These are phyloP conservation scores for Spodoptera exigua DNA, from an alignment of 2,888 invertebrate species.

Conservation along the genomic window DNA sequence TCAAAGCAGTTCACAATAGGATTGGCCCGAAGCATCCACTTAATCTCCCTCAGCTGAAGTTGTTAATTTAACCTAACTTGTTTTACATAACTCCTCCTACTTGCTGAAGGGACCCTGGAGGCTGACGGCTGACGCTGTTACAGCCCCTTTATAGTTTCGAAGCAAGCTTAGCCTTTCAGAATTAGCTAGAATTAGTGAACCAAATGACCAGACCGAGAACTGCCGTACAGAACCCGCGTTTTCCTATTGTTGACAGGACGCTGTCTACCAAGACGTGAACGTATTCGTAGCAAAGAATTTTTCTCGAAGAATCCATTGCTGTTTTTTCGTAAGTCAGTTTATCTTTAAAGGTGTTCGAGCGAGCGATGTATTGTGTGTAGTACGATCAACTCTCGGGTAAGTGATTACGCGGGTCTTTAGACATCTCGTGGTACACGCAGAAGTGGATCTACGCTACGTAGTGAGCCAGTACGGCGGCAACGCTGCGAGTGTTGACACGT, in stretches of 20 bases:
- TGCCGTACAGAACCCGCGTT: slow-evolving; percentile 66
- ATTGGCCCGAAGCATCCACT: slow-evolving; percentile 38
- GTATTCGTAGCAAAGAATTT: slow-evolving; percentile 34
- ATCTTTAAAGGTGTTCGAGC: neutral
- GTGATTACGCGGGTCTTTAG: slow-evolving; percentile 42
- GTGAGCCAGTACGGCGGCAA: slow-evolving; percentile 75
- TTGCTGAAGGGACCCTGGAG: slow-evolving; percentile 41
- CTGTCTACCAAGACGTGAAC: slow-evolving; percentile 52
- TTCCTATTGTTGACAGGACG: slow-evolving; percentile 75
- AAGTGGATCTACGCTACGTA: slow-evolving; percentile 58
- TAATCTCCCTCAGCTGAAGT: slow-evolving; percentile 47
- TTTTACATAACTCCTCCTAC: slow-evolving; percentile 54
- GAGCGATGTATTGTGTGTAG: slow-evolving; percentile 58
- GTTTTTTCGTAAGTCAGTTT: neutral
- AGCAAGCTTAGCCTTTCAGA: slow-evolving; percentile 63
- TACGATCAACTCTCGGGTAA: slow-evolving; percentile 26
- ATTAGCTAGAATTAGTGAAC: slow-evolving; percentile 75
- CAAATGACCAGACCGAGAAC: slow-evolving; percentile 73
- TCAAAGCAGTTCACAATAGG: slow-evolving; percentile 23
- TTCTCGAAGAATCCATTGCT: slow-evolving; percentile 54
- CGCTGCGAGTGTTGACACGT: slow-evolving; percentile 70
- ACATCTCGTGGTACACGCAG: slow-evolving; percentile 40
- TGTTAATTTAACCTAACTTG: slow-evolving; percentile 57
- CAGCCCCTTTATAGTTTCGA: slow-evolving; percentile 48
- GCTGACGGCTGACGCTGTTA: slow-evolving; percentile 34